A percentile compares a stretch with the other conserved stretches of the same genome.
Evolutionary conservation across 2,113 vertebrate genomes (phyloP).

Genomic region (Fukomys damarensis): DNA sequence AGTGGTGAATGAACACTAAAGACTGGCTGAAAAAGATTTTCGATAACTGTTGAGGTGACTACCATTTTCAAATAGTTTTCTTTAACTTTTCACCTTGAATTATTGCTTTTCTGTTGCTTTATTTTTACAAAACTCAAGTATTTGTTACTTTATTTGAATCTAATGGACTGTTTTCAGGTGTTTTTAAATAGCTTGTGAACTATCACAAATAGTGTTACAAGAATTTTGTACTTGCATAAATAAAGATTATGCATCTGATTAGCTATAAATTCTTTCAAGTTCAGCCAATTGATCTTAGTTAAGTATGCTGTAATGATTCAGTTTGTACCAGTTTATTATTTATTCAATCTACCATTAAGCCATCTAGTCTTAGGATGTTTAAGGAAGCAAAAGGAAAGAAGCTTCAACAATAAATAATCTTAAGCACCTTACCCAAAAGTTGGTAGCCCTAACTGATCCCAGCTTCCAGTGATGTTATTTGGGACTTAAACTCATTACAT

Average conservation of each 20-base stretch:
- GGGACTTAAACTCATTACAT: neutral
- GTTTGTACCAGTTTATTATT: conserved; percentile 40
- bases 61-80: conserved; percentile 9
- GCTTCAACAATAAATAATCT: neutral
- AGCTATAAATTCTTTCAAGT: neutral
- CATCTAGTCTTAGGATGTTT: conserved; percentile 13
- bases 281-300: neutral
- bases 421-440: neutral
- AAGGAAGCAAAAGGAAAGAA: conserved; percentile 37
- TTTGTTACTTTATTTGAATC: neutral
- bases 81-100: conserved; percentile 9
- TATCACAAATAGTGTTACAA: neutral
- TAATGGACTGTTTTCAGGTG: neutral
- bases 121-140: conserved; percentile 6
- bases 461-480: conserved; percentile 18
- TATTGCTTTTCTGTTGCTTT: neutral
- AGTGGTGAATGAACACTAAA: conserved; percentile 28
- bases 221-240: neutral
- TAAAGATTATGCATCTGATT: neutral
- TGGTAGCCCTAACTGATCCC: neutral
- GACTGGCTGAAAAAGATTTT: neutral
- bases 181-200: conserved; percentile 13
- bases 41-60: neutral
- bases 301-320: neutral
- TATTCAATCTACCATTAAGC: conserved; percentile 29